Evolutionary conservation across 2,888 invertebrate species (phyloP), one percentile per base, ranked within the genome.

Genomic region (Ophioninae sp.): DNA sequence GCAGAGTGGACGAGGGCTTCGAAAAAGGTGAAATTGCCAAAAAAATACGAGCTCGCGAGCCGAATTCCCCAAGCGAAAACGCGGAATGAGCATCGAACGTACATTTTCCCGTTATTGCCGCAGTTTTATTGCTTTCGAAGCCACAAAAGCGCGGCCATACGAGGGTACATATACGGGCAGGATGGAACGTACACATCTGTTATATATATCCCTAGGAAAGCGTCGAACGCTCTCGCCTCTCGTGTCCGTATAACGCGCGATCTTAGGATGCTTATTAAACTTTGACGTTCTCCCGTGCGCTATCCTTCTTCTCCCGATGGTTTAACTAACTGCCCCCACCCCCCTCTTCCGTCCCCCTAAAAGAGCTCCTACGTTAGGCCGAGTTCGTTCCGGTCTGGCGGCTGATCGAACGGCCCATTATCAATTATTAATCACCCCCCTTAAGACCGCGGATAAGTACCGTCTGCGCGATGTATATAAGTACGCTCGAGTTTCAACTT

Each of bases 91-190:
- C 68, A 63, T 65, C 74, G 71, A 78, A 58, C 73, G 65, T 71
- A 69, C 61, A 61, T 79, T 79, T 86, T 73, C 86, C 88, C 89
- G 89, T 91, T 91, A 91, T 91, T 91, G 87, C 90, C 79, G 86
- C 17, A 51, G 81, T 88, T 91, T 91, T 90, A 91, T 91, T 91
- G 88, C 91, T 86, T 73, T 81, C 72, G 37, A 61, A 37, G 75
- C 10, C 86, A 87, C 68, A 67, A 44, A 68, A n/a, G 37, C 22
- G 17, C 6, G 44, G 17, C 51, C 51, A 8, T 8, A 3, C 30
- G 30, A 30, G 30, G 30, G n/a, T n/a, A 2, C 10, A 37, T 37
- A 41, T 9, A 30, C 30, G 17, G 17, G n/a, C 44, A 37, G 30
- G 20, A 69, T 20, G 23, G 23, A 17, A 58, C 56, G 37, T 30